A percentile compares a stretch with the other conserved stretches of the same genome.
Evolutionary conservation across 2,113 vertebrate genomes (phyloP).

Genomic region (Tretioscincus oriximinensis): DNA sequence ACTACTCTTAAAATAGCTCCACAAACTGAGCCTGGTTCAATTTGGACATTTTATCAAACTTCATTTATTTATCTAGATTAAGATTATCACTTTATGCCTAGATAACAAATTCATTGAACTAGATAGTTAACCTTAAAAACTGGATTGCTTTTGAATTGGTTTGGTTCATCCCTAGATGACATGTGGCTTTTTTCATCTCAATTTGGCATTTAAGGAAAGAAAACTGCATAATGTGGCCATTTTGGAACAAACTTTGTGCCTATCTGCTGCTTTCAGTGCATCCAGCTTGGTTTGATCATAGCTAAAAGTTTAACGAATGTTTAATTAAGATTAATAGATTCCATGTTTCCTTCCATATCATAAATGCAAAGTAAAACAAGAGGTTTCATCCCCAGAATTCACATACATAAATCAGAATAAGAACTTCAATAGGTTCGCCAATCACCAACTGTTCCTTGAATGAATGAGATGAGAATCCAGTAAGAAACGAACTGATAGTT

Average conservation of each 20-base stretch:
- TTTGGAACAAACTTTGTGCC: not conserved
- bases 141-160: too few relatives aligned
- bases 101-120: too few relatives aligned
- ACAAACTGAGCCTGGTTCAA: too few relatives aligned
- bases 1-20: too few relatives aligned
- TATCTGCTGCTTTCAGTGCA: too few relatives aligned
- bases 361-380: not conserved
- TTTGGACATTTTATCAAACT: too few relatives aligned
- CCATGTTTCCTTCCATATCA: not conserved
- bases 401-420: not conserved
- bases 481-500: not conserved
- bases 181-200: too few relatives aligned
- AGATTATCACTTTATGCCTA: too few relatives aligned
- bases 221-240: not conserved
- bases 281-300: not conserved
- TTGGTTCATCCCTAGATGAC: too few relatives aligned
- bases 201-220: too few relatives aligned
- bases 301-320: not conserved
- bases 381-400: not conserved
- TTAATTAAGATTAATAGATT: not conserved
- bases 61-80: too few relatives aligned
- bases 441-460: not conserved
- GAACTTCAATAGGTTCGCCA: not conserved
- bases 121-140: too few relatives aligned
- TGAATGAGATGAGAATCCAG: not conserved